Evolutionary conservation across 2,113 vertebrate species (phyloP).

Genomic region (Coregonus clupeaformis): DNA sequence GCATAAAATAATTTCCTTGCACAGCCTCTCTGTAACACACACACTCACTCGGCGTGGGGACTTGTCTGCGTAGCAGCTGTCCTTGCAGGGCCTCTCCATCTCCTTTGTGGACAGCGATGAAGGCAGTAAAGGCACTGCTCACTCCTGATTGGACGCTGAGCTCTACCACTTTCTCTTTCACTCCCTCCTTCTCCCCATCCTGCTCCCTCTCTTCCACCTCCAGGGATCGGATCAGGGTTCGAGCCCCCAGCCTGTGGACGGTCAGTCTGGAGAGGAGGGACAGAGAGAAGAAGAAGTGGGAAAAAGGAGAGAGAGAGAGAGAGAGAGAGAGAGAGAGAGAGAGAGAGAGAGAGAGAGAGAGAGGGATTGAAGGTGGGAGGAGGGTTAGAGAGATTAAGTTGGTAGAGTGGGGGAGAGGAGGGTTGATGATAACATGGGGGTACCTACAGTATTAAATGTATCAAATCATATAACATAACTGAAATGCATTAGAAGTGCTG

Average conservation of each 20-base stretch:
- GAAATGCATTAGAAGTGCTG: too few relatives aligned
- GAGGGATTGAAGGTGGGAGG: not conserved
- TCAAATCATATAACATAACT: too few relatives aligned
- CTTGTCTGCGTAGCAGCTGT: slow-evolving; percentile 53
- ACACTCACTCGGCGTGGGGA: slow-evolving; percentile 56
- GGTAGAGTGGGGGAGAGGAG: too few relatives aligned
- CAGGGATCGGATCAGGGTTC: slow-evolving; percentile 68
- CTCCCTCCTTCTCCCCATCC: not conserved
- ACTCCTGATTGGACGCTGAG: slow-evolving; percentile 77
- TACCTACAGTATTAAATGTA: too few relatives aligned
- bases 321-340: too few relatives aligned
- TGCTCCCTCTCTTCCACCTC: slow-evolving; percentile 52
- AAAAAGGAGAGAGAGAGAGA: not conserved
- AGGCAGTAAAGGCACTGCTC: slow-evolving; percentile 78
- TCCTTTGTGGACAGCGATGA: slow-evolving; percentile 72
- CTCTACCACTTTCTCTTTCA: slow-evolving; percentile 66
- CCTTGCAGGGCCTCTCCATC: slow-evolving; percentile 58
- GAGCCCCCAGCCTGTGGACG: slow-evolving; percentile 77
- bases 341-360: not conserved
- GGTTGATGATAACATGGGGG: too few relatives aligned
- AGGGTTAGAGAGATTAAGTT: not conserved
- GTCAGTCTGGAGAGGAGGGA: slow-evolving; percentile 63
- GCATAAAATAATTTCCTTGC: too few relatives aligned
- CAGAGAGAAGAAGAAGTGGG: not conserved
- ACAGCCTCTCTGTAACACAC: not conserved